Evolutionary conservation across 2,113 vertebrate species (phyloP).

Genomic region (Xyliphius kryptos): DNA sequence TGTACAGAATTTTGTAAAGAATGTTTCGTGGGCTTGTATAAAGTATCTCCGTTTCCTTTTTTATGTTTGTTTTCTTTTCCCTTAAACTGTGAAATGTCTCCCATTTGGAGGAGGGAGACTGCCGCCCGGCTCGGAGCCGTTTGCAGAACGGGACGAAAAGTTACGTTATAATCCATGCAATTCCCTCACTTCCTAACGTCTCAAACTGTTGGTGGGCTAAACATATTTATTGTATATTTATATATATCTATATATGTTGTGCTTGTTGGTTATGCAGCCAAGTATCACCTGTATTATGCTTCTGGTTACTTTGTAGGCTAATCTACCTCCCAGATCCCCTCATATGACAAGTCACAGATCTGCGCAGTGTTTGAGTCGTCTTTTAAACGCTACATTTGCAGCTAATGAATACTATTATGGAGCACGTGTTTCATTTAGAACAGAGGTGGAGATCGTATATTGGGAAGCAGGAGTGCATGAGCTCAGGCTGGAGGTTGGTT

Average conservation of each 20-base stretch:
- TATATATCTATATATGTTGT: neutral
- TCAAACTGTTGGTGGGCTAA: neutral
- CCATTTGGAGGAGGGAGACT: slow-evolving; percentile 25
- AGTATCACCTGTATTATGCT: neutral
- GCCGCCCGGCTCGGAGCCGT: neutral
- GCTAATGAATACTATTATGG: neutral
- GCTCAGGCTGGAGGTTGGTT: neutral
- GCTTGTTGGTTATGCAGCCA: neutral
- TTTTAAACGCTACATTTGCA: neutral
- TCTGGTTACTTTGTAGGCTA: neutral
- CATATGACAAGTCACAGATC: neutral
- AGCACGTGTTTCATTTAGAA: neutral
- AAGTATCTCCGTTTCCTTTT: slow-evolving; percentile 24
- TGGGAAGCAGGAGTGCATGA: neutral
- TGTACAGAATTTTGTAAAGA: slow-evolving; percentile 49
- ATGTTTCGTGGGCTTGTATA: slow-evolving; percentile 27
- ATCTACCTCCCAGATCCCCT: slow-evolving; percentile 23
- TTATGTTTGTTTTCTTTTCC: slow-evolving; percentile 6
- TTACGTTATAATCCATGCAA: neutral
- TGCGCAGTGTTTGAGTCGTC: neutral
- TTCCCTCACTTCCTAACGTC: neutral
- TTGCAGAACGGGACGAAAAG: neutral
- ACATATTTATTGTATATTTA: slow-evolving; percentile 5
- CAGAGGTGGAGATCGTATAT: neutral
- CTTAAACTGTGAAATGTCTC: slow-evolving; percentile 46